Evolutionary conservation across 2,797 vertebrate genomes (phyloP), one percentile per base, ranked within the genome.

Genomic region (Cossypha polioptera): DNA sequence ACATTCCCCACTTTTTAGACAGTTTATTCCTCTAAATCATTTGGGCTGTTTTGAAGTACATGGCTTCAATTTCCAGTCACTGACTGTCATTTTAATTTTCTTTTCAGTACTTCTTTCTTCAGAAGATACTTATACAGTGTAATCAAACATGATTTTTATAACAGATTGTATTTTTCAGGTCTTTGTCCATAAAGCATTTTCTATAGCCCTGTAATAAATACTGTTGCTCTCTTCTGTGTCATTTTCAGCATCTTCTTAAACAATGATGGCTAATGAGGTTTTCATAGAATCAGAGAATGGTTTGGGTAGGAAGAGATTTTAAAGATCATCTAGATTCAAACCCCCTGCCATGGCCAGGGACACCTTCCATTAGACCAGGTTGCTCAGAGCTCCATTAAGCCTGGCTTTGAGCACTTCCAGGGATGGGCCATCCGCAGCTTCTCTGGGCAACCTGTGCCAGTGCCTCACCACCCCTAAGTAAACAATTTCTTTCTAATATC

Each of bases 361-460:
- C 11, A 25, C 2, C 4, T 63, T 16, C 0, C 36, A 65, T 16
- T 25, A 21, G 28, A 1, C 8, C 43, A 45, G n/a, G 28, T 8
- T 72, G 28, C 13, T 72, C 3, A 51, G 25, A 65, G 9, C 22
- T 3, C 5, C 24, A 45, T 33, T 59, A n/a, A 57, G 0, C 13
- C 43, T 28, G 12, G 19, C 11, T n/a, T 51, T 28, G 24, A 36
- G 7, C 16, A 12, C 13, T 29, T 14, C 36, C 43, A 79, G n/a
- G 13, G 11, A 65, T 33, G 16, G 2, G 7, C 3, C 51, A 58
- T 1, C 36, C 16, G 13, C 58, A 58, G 16, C 28, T 57, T 5
- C 22, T n/a, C 42, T 63, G 50, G 42, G 12, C 19, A 43, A 2
- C 9, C 7, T 25, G 22, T 51, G 3, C 31, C 21, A n/a, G 8